Evolutionary conservation across 37 sponge, comb jelly and placozoan species (phyloP), one percentile per base, ranked within the genome.

Genomic region (Bolinopsis microptera): DNA sequence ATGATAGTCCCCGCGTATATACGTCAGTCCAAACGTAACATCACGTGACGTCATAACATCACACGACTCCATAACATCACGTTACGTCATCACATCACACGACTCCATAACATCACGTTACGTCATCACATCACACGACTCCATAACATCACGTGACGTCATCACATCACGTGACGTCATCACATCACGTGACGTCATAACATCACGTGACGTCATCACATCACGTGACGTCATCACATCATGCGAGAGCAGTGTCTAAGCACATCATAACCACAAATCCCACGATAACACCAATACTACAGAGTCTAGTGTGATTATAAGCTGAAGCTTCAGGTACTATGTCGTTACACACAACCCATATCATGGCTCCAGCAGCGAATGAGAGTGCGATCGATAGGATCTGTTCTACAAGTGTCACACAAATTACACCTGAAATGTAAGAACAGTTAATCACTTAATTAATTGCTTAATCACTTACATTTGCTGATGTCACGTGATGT

Each of bases 331-430:
- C 98, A 23, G 98, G 98, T 0, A 98, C 94, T 32, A 98, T 96
- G 72, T 98, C 98, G 92, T 98, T 96, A 0, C 94, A 88, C 16
- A 98, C 98, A 32, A 98, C 98, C 82, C 94, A 97, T 8, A 98
- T 95, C 98, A 98, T 98, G 22, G 98, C 98, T 38, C 98, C 98
- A 68, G 97, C 98, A 35, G 98, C 98, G 95, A 98, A 98, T n/a
- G 98, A 93, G 27, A 98, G 94, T 9, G 98, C 96, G 90, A 96
- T 95, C 0, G 98, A 97, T 16, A 98, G 94, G 28, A 97, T 70
- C 24, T 96, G 96, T 69, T 97, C 96, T 83, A 95, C 97, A 23
- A 98, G 48, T 96, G 96, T 2, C 25, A 86, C 90, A 86, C 90
- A 86, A 8, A 86, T 22, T 9, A 39, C 74, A 31, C 76, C 93